A percentile compares a stretch with the other conserved stretches of the same genome.
These are phyloP conservation scores for Myocastor coypus DNA, from an alignment of 2,113 vertebrate species.

Conservation along the genomic window DNA sequence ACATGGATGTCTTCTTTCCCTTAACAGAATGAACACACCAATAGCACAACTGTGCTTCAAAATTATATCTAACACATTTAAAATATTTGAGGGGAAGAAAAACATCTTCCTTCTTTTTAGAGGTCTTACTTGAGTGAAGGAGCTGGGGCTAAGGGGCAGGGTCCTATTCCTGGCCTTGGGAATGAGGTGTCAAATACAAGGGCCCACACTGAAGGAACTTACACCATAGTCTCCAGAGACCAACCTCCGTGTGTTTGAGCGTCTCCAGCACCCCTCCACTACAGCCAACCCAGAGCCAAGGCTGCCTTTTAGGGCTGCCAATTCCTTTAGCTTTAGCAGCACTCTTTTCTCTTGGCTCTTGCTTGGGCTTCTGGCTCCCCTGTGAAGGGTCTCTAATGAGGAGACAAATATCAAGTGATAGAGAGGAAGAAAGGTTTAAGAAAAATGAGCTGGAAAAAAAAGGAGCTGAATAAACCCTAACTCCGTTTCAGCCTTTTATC, in stretches of 20 bases:
- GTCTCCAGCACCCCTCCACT: neutral
- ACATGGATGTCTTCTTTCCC: neutral
- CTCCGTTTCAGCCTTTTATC: neutral
- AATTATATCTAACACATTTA: neutral
- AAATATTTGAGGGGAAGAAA: neutral
- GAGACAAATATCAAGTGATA: neutral
- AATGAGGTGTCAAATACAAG: neutral
- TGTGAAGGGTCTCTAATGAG: neutral
- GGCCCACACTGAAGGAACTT: neutral
- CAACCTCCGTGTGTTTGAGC: neutral
- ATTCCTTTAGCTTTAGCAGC: neutral
- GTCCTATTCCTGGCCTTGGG: neutral
- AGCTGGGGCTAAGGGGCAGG: neutral
- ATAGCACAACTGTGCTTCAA: conserved; percentile 2
- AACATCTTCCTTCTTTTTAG: conserved; percentile 1
- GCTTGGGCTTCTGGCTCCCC: neutral
- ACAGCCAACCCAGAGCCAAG: neutral
- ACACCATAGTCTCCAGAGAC: neutral
- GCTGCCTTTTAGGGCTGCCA: neutral
- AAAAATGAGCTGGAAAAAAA: neutral
- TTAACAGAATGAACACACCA: neutral
- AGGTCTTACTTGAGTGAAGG: neutral
- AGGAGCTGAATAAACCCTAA: neutral
- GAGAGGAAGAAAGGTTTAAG: neutral
- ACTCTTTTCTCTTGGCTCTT: neutral